Conservation (phyloP, 2,888 invertebrate species). For the Tubulanus polymorphus region DNA sequence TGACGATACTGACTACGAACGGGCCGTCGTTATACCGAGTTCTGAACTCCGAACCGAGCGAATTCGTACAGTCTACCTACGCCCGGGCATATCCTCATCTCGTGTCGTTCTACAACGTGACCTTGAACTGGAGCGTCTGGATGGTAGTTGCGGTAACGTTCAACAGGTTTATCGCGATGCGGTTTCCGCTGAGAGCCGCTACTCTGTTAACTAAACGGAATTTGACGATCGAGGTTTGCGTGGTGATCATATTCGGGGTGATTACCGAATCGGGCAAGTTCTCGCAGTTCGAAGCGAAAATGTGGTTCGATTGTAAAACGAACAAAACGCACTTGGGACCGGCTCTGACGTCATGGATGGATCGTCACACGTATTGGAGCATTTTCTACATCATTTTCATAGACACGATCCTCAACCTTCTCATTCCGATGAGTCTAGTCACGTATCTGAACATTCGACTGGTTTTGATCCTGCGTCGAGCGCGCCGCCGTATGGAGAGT, state of each 20-base stretch:
- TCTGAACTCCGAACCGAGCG: background rate
- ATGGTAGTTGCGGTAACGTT: background rate
- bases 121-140: background rate
- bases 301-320: background rate
- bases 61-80: background rate
- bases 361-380: background rate
- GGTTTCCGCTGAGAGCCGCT: background rate
- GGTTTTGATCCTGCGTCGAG: background rate
- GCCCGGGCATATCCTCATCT: background rate
- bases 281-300: background rate
- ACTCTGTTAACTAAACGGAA: background rate
- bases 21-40: background rate
- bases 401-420: background rate
- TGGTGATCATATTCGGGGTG: background rate
- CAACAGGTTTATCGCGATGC: background rate
- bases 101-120: background rate
- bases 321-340: background rate
- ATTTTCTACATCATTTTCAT: background rate
- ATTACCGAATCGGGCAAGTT: background rate
- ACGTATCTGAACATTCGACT: background rate
- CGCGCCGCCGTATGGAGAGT: background rate
- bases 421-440: background rate
- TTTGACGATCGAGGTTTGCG: background rate
- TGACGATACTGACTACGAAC: background rate
- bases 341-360: background rate